Conservation (phyloP, 2,888 invertebrate genomes). For the Geotrupes spiniger region DNA sequence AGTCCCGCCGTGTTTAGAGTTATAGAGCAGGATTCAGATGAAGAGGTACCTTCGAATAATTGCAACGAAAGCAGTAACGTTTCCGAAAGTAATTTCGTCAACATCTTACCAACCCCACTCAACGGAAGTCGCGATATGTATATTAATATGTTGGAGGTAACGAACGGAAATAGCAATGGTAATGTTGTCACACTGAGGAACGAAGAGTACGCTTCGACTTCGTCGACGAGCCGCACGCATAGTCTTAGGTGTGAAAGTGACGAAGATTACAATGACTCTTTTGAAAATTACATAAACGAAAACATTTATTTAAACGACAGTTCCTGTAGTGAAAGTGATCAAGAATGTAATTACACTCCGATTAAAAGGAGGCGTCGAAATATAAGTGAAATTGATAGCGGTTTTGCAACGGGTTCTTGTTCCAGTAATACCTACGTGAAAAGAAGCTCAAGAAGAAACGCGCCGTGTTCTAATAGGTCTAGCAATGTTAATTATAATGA, state of each 20-base stretch:
- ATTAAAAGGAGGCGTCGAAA: constrained; percentile 39
- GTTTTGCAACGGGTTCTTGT: constrained; percentile 44
- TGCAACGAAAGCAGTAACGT: constrained; percentile 30
- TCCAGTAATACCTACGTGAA: constrained; percentile 33
- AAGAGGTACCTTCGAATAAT: constrained; percentile 47
- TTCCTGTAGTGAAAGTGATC: constrained; percentile 42
- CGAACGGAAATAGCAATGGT: constrained; percentile 52
- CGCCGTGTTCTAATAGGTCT: constrained; percentile 34
- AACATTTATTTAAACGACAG: constrained; percentile 22
- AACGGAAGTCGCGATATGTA: constrained; percentile 55
- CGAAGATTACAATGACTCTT: constrained; percentile 17
- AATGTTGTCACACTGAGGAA: constrained; percentile 50
- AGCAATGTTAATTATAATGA: constrained; percentile 29
- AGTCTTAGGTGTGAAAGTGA: constrained; percentile 15
- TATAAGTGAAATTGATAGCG: constrained; percentile 42
- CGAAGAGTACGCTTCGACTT: constrained; percentile 41
- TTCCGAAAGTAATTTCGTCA: constrained; percentile 51
- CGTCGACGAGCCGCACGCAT: constrained; percentile 19
- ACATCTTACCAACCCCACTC: constrained; percentile 59
- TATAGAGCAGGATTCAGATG: constrained; percentile 61
- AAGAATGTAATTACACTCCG: constrained; percentile 41
- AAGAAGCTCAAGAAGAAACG: constrained; percentile 32
- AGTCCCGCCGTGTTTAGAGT: constrained; percentile 43
- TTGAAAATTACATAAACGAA: constrained; percentile 21
- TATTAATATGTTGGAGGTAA: constrained; percentile 42